Evolutionary conservation across 2,888 invertebrate genomes (phyloP).

Genomic region (Pristionchus maxplancki): DNA sequence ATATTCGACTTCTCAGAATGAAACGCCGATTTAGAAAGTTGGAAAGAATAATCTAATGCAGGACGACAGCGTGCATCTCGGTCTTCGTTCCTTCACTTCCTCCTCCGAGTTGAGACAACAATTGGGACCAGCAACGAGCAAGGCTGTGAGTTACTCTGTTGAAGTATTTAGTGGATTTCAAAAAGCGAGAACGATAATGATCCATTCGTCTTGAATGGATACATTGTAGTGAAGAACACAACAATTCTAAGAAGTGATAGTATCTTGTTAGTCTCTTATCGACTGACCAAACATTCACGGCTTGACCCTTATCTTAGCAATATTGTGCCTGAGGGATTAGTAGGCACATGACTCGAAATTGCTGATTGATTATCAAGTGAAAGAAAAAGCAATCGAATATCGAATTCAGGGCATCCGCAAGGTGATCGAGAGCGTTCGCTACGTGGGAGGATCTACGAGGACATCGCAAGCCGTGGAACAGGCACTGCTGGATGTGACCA

Average conservation of each 20-base stretch:
- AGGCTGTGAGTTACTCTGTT: conserved; percentile 60
- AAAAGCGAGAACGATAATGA: no score
- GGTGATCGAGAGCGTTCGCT: conserved; percentile 67
- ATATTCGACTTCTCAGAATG: no score
- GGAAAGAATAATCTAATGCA: no score
- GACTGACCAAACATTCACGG: no score
- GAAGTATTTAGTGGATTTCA: no score
- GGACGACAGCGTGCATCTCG: conserved; percentile 63
- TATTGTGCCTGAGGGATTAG: neutral
- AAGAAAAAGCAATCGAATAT: neutral
- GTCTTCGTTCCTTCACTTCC: conserved; percentile 69
- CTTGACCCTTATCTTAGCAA: neutral
- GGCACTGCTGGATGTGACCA: conserved; percentile 64
- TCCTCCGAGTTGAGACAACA: conserved; percentile 62
- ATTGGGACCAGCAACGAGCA: conserved; percentile 64
- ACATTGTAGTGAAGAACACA: no score
- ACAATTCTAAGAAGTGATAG: neutral
- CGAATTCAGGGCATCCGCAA: conserved; percentile 62
- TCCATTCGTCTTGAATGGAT: no score
- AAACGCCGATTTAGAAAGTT: no score
- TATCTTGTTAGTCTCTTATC: neutral
- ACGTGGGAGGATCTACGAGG: conserved; percentile 70
- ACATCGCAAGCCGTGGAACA: conserved; percentile 71
- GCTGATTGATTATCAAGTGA: neutral
- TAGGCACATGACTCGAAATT: neutral